These are phyloP conservation scores for Apteryx owenii DNA, from an alignment of 2,113 vertebrate species.

Conservation along the genomic window DNA sequence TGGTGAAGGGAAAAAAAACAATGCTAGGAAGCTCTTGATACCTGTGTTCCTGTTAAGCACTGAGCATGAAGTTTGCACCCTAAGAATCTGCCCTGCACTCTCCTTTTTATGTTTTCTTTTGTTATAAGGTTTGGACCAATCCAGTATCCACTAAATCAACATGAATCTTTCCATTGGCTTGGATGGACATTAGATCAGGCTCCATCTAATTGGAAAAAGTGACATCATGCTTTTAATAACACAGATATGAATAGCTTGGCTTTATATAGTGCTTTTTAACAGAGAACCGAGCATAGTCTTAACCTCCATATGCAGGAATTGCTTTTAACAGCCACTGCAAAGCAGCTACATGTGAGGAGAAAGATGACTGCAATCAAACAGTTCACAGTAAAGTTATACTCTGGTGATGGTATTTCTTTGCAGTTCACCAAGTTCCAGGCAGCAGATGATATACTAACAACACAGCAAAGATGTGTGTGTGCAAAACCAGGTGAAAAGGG, in stretches of 20 bases:
- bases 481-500: background rate
- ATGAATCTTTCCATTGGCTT: background rate
- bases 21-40: background rate
- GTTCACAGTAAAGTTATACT: background rate
- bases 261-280: background rate
- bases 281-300: background rate
- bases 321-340: background rate
- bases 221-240: constrained; percentile 13
- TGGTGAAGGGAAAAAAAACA: background rate
- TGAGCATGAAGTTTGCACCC: background rate
- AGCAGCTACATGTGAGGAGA: background rate
- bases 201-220: constrained; percentile 34
- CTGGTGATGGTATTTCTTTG: background rate
- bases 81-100: background rate
- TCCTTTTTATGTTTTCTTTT: background rate
- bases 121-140: background rate
- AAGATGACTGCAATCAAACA: constrained; percentile 15
- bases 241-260: background rate
- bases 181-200: background rate
- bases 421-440: constrained; percentile 2
- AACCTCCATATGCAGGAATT: constrained; percentile 2
- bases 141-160: background rate
- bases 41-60: background rate
- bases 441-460: background rate
- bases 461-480: background rate